These are phyloP conservation scores for Sternarchorhynchus goeldii DNA, from an alignment of 2,797 vertebrate genomes.

Conservation along the genomic window DNA sequence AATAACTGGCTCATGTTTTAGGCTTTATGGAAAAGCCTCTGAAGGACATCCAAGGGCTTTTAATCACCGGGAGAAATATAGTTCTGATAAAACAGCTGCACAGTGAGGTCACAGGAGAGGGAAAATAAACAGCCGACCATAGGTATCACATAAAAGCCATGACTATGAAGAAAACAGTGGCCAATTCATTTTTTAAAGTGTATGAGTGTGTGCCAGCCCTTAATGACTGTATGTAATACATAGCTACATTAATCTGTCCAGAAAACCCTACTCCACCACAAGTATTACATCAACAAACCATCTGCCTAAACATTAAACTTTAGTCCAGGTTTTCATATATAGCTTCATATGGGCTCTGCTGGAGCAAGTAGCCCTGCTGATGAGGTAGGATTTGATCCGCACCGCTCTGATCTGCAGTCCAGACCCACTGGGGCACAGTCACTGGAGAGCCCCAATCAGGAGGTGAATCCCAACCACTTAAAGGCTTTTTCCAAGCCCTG, in stretches of 20 bases:
- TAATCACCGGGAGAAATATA: constrained; percentile 44
- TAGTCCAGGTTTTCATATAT: constrained; percentile 10
- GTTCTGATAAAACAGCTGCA: constrained; percentile 26
- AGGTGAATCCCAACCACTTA: constrained; percentile 54
- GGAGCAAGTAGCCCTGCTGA: constrained; percentile 17
- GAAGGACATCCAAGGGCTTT: constrained; percentile 34
- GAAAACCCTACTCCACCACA: constrained; percentile 15
- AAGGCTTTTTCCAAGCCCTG: constrained; percentile 40
- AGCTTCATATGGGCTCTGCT: constrained; percentile 25
- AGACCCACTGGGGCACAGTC: constrained; percentile 41
- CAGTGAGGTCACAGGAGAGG: constrained; percentile 14
- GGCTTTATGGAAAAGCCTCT: constrained; percentile 40
- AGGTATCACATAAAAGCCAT: constrained; percentile 28
- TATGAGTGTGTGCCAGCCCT: not conserved
- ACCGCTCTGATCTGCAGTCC: constrained; percentile 40
- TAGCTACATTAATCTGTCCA: constrained; percentile 36
- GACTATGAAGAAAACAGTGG: constrained; percentile 33
- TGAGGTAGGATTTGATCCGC: constrained; percentile 30
- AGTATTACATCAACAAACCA: constrained; percentile 14
- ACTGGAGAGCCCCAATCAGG: constrained; percentile 49
- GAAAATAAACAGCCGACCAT: constrained; percentile 16
- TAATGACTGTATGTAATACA: not conserved
- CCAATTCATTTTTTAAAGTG: constrained; percentile 14
- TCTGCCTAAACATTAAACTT: not conserved
- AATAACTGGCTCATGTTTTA: constrained; percentile 31